phyloP scores from a whole-genome alignment of 2,113 vertebrate species.

The Camelus bactrianus region DNA sequence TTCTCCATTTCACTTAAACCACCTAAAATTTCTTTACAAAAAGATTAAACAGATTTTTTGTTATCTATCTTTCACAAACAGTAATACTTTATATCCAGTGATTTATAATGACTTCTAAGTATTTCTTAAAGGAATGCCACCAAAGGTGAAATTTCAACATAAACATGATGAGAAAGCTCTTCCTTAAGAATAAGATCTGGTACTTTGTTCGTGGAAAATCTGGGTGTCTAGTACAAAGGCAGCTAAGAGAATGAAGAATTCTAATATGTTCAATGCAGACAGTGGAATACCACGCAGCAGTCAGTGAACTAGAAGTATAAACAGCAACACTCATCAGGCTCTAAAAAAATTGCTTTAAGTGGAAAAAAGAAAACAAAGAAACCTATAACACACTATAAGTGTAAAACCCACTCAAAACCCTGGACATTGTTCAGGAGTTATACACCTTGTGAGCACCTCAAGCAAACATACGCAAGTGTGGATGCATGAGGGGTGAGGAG shows the following conservation, averaged over 20 bases:
- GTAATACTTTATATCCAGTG: background rate
- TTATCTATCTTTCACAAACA: background rate
- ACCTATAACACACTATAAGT: background rate
- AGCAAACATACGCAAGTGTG: background rate
- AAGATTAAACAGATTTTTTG: constrained; percentile 14
- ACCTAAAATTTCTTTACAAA: constrained; percentile 44
- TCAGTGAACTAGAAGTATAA: background rate
- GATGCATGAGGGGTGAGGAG: background rate
- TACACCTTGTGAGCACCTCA: background rate
- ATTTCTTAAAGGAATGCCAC: constrained; percentile 15
- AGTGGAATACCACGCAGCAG: background rate
- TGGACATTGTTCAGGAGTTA: background rate
- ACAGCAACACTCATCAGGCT: background rate
- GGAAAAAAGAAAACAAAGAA: background rate
- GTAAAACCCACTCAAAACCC: background rate
- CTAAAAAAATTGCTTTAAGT: constrained; percentile 30
- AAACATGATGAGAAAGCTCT: background rate
- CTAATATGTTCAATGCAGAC: background rate
- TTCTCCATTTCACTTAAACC: constrained; percentile 3
- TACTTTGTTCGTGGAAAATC: background rate
- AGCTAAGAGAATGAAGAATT: background rate
- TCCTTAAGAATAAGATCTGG: background rate
- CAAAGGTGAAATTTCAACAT: background rate
- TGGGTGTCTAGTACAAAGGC: background rate
- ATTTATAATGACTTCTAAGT: constrained; percentile 38